Base-by-base conservation (phyloP, 2,113 vertebrate genomes). In the Theropithecus gelada region DNA sequence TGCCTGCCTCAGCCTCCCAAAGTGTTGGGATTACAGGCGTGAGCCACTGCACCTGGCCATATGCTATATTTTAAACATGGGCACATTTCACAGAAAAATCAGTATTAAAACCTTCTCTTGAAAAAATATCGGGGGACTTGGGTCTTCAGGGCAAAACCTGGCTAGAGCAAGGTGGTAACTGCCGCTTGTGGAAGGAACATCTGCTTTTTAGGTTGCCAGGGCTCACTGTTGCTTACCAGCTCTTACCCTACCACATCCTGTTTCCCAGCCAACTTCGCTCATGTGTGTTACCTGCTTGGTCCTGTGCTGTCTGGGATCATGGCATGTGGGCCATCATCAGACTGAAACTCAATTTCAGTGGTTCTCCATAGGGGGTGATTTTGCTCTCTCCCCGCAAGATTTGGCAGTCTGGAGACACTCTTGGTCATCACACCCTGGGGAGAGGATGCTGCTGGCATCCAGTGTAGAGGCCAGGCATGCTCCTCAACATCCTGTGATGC, bases 301-400 rank as follows among this genome's bases (percentile, higher is more conserved):
- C 8, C 13, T n/a, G 20, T 55, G 84, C 30, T 22, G 32, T 52
- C 64, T 84, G 30, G 20, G 38, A 8, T 23, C 13, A 0, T 23
- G 1, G 10, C 11, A 4, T 18, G 18, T 16, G 5, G 17, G 4
- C 40, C 2, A 5, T 16, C 16, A 1, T 6, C 10, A 48, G 84
- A 23, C 45, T 82, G 12, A 30, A 82, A 17, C 40, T 59, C 59
- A 23, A 0, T 92, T 35, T 52, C 23, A 6, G 10, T 5, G 43
- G n/a, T 55, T 81, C 43, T 92, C 32, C 25, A 0, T 11, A n/a
- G 72, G 32, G 61, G 25, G 10, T 3, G 10, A 2, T 11, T 59
- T 50, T 52, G 35, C n/a, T 35, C 7, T 32, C 32, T 30, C 68
- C 18, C 1, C 4, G 23, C 6, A 7, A 20, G n/a, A 38, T 27